A percentile compares a stretch with the other conserved stretches of the same genome.
Evolutionary conservation across 2,113 vertebrate genomes (phyloP).

Genomic region (Ophiodon elongatus): DNA sequence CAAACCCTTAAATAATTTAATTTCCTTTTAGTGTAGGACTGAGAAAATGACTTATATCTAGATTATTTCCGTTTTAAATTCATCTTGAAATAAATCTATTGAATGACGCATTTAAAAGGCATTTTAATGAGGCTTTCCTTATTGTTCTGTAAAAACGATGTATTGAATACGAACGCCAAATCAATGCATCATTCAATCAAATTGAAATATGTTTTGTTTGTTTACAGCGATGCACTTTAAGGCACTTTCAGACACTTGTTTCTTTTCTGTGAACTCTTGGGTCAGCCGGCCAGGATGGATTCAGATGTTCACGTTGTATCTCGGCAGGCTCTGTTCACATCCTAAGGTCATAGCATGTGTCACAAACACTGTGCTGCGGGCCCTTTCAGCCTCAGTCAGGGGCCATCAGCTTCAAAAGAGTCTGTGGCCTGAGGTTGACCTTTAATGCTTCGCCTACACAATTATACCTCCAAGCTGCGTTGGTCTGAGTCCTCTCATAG

Average conservation of each 20-base stretch:
- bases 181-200: slow-evolving; percentile 2
- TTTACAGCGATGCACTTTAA: not conserved
- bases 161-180: not conserved
- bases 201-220: not conserved
- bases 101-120: not conserved
- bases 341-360: slow-evolving; percentile 48
- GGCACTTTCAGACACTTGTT: slow-evolving; percentile 6
- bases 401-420: slow-evolving; percentile 66
- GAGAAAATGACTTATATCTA: not conserved
- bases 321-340: slow-evolving; percentile 19
- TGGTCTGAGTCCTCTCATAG: slow-evolving; percentile 8
- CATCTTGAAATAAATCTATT: not conserved
- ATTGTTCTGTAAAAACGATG: not conserved
- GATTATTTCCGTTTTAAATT: not conserved
- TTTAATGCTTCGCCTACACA: slow-evolving; percentile 34
- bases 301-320: slow-evolving; percentile 44
- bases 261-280: slow-evolving; percentile 33
- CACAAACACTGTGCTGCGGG: slow-evolving; percentile 33
- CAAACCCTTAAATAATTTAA: slow-evolving; percentile 6
- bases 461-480: slow-evolving; percentile 33
- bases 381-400: slow-evolving; percentile 55
- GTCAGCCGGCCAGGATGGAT: slow-evolving; percentile 16
- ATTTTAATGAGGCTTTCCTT: not conserved
- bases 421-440: slow-evolving; percentile 40
- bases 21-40: not conserved